Base-by-base conservation (phyloP, 2,888 invertebrate species). In the Brenthis daphne region DNA sequence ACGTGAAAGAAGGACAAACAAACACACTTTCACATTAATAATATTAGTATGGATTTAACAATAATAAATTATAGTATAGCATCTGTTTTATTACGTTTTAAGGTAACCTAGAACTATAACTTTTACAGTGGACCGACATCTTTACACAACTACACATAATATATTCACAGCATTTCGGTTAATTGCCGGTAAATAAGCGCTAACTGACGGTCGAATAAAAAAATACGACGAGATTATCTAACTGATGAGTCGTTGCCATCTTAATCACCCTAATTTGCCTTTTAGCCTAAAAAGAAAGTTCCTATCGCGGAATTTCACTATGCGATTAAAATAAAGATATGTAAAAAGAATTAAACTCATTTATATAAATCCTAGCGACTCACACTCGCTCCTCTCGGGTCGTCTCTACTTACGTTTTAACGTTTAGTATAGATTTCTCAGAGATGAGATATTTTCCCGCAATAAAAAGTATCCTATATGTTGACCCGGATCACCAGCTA, bases 141-240 rank as follows among this genome's bases (percentile, higher is more conserved):
- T n/a, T 51, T 50, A 63, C 50, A 33, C 53, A 57, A 57, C 66
- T 47, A 74, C 76, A 73, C 75, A 77, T 64, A 67, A 67, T 64
- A 51, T 69, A 67, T 70, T 70, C 65, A 70, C 57, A 67, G 53
- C 56, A 65, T 69, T 65, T 70, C 64, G 57, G 54, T 67, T 70
- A 64, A 65, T 65, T 64, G 61, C 60, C 64, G 65, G 60, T 64
- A 67, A 70, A 70, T 70, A 70, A 64, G 60, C 53, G 58, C 54
- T 57, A 63, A 67, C 53, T 64, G 66, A 57, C 63, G 58, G 57
- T 51, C 33, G 50, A 63, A 67, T 64, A 67, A 64, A 64, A 63
- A 64, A 50, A 70, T 70, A 57, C 63, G 66, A 50, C 57, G 51
- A 67, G 63, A 67, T 70, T 70, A 67, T 64, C 67, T 70, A 64